Evolutionary conservation across 2,113 vertebrate genomes (phyloP), one percentile per base, ranked within the genome.

Genomic region (Austrofundulus limnaeus): DNA sequence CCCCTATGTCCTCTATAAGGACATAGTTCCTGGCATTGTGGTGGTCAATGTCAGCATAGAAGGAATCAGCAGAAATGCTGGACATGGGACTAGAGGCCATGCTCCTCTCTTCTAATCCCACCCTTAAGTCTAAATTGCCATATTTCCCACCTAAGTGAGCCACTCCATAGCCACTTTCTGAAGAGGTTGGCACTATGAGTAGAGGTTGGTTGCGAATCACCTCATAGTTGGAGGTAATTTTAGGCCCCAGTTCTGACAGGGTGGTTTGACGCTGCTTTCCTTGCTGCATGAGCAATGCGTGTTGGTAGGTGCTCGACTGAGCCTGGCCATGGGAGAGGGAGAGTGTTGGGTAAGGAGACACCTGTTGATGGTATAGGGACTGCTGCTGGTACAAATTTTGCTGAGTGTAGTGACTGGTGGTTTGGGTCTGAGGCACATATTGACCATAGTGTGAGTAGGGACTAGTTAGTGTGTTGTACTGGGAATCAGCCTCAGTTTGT

Each of bases 81-180:
- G 96, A 98, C 93, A 99, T 96, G 34, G 97, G 97, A 74, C 96
- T 97, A 72, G 96, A 96, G 5, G 94, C 95, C 89, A 98, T 94
- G 81, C 95, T 97, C 75, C 96, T 94, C 76, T 98, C 96, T 2
- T 98, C 96, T 80, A 99, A 77, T 3, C 96, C 97, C 63, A 99
- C 91, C 61, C 98, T 92, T 70, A 99, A 92, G 62, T 99, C 97
- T 75, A 99, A 90, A 70, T 82, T 97, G 77, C 92, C 92, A 53
- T 98, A 99, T 82, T 98, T 99, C 70, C 93, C 93, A 34, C 94
- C 91, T 3, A 96, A 91, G 48, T 96, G 95, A 73, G 95, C 92
- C 57, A 95, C 93, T 4, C 94, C 90, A 2, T 96, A 99, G 4
- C 92, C 93, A 62, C 73, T 94, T 38, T 98, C 97, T 63, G 94